Evolutionary conservation across 2,113 vertebrate species (phyloP).

Genomic region (Bubo bubo): DNA sequence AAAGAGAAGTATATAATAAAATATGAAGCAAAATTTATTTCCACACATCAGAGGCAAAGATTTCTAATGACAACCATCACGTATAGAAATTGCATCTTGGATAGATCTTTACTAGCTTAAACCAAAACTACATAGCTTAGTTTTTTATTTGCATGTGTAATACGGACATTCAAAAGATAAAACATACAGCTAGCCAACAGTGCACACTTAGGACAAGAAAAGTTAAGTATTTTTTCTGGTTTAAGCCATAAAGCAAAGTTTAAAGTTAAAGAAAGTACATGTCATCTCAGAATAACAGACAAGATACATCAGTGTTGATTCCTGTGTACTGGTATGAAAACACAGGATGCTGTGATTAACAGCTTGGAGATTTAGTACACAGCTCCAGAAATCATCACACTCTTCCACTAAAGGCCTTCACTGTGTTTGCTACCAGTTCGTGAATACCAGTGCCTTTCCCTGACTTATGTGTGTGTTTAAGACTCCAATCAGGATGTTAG

Average conservation of each 20-base stretch:
- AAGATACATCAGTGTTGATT: neutral
- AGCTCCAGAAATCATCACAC: rapidly evolving
- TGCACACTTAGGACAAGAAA: neutral
- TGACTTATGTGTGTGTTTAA: neutral
- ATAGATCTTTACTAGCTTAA: neutral
- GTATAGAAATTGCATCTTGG: neutral
- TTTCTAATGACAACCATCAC: neutral
- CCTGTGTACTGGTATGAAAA: neutral
- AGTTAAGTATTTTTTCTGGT: neutral
- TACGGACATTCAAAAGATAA: neutral
- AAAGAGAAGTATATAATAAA: neutral
- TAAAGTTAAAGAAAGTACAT: neutral
- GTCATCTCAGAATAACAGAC: neutral
- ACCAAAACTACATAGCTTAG: neutral
- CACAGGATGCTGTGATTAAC: neutral
- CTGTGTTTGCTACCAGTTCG: neutral
- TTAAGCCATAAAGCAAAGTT: neutral
- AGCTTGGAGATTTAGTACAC: neutral
- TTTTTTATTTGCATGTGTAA: neutral
- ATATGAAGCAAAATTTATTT: neutral
- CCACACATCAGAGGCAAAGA: neutral
- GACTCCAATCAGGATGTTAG: neutral
- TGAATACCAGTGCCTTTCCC: neutral
- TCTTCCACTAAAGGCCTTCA: neutral
- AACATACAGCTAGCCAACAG: neutral